Percentiles rank a stretch among this genome's conserved stretches.
Conservation (phyloP, 1,140 invertebrate species). For the Drosophila lowei region DNA sequence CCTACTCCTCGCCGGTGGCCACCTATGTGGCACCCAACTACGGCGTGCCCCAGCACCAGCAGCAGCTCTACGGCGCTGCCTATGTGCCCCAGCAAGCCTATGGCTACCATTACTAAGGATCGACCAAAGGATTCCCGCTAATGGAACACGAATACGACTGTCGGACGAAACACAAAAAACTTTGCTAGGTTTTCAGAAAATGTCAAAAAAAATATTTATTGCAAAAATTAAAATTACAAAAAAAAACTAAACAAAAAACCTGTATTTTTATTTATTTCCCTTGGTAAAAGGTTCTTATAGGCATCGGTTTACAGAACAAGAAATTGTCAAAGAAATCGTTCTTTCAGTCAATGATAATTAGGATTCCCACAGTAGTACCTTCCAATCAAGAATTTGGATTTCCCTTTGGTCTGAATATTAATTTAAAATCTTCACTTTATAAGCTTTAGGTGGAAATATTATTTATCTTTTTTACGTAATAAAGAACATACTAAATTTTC, state of each 20-base stretch:
- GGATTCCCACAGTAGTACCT: too few species aligned
- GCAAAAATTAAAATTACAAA: constrained; percentile 36
- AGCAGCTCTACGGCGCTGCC: constrained; percentile 50
- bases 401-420: too few species aligned
- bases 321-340: too few species aligned
- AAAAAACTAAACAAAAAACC: neutral
- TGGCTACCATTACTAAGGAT: constrained; percentile 53
- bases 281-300: too few species aligned
- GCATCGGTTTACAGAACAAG: too few species aligned
- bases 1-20: constrained; percentile 69
- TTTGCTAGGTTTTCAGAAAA: constrained; percentile 37
- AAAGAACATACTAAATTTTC: too few species aligned
- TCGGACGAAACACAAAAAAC: constrained; percentile 22
- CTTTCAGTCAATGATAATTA: too few species aligned
- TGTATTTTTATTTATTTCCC: neutral
- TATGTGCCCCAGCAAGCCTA: constrained; percentile 62
- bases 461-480: too few species aligned
- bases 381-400: too few species aligned
- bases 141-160: constrained; percentile 25
- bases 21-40: constrained; percentile 61
- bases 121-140: constrained; percentile 5
- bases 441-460: too few species aligned
- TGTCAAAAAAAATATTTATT: constrained; percentile 49
- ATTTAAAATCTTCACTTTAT: too few species aligned
- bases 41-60: constrained; percentile 63